phyloP scores from a whole-genome alignment of 2,113 vertebrate species.

The Typhlomys cinereus region DNA sequence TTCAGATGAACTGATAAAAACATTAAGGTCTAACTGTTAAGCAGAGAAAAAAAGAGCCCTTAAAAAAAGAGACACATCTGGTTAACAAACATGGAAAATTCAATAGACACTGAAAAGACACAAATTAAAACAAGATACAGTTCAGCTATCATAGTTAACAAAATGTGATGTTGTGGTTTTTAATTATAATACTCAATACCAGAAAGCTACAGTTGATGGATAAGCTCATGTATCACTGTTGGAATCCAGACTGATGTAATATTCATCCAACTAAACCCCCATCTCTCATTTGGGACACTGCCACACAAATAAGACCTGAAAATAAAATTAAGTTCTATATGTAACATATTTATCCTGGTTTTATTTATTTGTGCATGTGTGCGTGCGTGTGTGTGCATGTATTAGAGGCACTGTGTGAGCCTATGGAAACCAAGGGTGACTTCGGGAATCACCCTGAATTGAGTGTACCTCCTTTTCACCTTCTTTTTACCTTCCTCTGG shows the following conservation, averaged over 20 bases:
- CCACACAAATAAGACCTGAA: constrained; percentile 30
- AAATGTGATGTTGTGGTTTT: constrained; percentile 62
- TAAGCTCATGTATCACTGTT: constrained; percentile 17
- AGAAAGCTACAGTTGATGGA: constrained; percentile 49
- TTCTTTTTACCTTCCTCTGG: too few relatives aligned
- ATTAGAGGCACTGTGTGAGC: background rate
- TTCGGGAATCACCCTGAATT: too few relatives aligned
- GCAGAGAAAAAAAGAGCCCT: background rate
- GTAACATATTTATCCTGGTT: background rate
- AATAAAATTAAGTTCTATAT: background rate
- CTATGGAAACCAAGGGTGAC: too few relatives aligned
- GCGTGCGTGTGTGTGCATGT: background rate
- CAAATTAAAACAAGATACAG: constrained; percentile 71
- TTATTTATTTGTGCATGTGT: background rate
- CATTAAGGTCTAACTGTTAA: constrained; percentile 28
- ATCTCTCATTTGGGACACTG: constrained; percentile 55
- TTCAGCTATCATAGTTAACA: constrained; percentile 60
- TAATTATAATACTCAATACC: constrained; percentile 66
- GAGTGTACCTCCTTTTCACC: too few relatives aligned
- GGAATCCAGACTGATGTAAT: constrained; percentile 31
- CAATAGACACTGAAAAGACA: constrained; percentile 60
- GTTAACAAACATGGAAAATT: constrained; percentile 70
- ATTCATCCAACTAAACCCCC: constrained; percentile 15
- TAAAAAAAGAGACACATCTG: constrained; percentile 54
- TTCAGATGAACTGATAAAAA: background rate